A percentile compares a stretch with the other conserved stretches of the same genome.
These are phyloP conservation scores for Gastracanthus pulcherrimus DNA, from an alignment of 2,888 invertebrate genomes.

Conservation along the genomic window DNA sequence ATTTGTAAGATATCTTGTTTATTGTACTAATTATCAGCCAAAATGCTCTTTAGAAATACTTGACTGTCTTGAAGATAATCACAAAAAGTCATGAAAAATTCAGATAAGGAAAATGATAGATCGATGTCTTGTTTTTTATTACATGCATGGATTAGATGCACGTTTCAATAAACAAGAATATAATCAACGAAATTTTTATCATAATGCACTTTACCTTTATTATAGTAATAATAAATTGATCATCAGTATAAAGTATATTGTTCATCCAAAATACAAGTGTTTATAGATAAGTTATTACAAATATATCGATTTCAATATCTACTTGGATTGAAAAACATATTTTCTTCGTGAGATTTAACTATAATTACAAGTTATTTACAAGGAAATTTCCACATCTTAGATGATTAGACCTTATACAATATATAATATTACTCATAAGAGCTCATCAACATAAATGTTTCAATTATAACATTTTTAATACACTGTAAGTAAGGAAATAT, in stretches of 20 bases:
- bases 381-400: not conserved
- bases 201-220: not conserved
- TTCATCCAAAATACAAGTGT: not conserved
- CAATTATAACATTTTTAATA: too few relatives aligned
- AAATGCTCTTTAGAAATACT: constrained; percentile 15
- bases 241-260: not conserved
- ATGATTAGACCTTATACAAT: not conserved
- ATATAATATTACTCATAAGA: too few relatives aligned
- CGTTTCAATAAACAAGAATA: not conserved
- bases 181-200: not conserved
- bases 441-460: too few relatives aligned
- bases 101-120: constrained; percentile 25
- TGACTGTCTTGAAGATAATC: not conserved
- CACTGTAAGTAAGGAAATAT: too few relatives aligned
- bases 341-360: not conserved
- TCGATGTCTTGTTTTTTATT: constrained; percentile 1
- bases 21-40: constrained; percentile 24
- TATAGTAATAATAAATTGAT: not conserved
- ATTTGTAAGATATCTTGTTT: constrained; percentile 41
- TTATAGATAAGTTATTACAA: not conserved
- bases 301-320: not conserved
- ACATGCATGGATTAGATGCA: not conserved
- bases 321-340: not conserved
- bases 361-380: not conserved
- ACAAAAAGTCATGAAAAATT: constrained; percentile 5